phyloP scores from a whole-genome alignment of 2,797 vertebrate species.

The Falco peregrinus region DNA sequence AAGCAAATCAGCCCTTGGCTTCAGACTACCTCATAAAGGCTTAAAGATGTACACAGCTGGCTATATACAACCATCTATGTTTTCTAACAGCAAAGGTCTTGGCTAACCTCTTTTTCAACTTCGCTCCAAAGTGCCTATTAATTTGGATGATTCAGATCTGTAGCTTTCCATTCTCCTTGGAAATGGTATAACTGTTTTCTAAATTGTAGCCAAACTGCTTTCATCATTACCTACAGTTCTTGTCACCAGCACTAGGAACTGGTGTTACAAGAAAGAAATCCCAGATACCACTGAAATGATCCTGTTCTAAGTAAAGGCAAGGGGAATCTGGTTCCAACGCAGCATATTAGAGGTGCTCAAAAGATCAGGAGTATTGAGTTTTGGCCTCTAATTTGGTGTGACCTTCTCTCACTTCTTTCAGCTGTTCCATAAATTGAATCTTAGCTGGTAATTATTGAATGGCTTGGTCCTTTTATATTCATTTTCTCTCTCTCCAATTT shows the following conservation, averaged over 20 bases:
- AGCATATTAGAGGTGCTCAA: neutral
- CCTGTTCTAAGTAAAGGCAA: neutral
- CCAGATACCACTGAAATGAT: neutral
- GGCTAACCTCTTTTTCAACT: constrained; percentile 48
- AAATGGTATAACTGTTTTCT: neutral
- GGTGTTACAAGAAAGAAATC: neutral
- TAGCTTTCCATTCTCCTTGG: constrained; percentile 21
- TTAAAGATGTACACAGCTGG: neutral
- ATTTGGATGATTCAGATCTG: constrained; percentile 3
- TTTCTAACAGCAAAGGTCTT: constrained; percentile 25
- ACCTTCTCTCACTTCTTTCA: constrained; percentile 19
- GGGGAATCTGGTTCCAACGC: neutral
- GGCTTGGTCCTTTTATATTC: neutral
- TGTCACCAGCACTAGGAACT: neutral
- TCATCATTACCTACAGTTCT: neutral
- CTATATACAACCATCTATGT: neutral
- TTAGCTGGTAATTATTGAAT: constrained; percentile 23
- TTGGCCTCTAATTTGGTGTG: neutral
- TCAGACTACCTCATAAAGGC: neutral
- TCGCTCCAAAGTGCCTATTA: neutral
- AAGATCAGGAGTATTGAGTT: neutral
- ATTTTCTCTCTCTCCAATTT: neutral
- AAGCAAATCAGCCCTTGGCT: constrained; percentile 9
- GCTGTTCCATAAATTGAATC: constrained; percentile 11
- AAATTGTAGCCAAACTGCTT: neutral